Percentiles rank a stretch among this genome's conserved stretches.
These are phyloP conservation scores for Desoria tigrina DNA, from an alignment of 2,888 invertebrate species.

Conservation along the genomic window DNA sequence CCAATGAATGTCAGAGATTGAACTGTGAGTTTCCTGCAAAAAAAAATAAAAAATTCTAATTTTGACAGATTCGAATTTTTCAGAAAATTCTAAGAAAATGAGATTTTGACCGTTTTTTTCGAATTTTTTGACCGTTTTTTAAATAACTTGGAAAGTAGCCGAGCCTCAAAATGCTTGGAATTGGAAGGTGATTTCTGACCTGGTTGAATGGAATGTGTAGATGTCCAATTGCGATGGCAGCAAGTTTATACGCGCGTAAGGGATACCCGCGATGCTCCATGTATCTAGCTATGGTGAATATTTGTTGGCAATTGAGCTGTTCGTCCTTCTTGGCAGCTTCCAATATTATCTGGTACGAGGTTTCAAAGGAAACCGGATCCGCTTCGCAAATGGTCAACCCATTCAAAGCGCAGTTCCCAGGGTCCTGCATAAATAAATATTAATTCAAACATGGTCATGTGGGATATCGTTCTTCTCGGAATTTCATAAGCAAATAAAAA, in stretches of 20 bases:
- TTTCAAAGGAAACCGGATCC: constrained; percentile 78
- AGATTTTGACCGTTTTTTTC: no score
- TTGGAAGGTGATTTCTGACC: constrained; percentile 60
- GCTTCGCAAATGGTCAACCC: constrained; percentile 82
- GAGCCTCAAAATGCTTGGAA: no score
- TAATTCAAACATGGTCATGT: no score
- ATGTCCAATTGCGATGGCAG: constrained; percentile 79
- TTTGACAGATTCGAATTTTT: no score
- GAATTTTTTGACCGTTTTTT: no score
- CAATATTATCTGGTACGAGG: constrained; percentile 80
- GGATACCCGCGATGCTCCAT: constrained; percentile 84
- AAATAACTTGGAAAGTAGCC: no score
- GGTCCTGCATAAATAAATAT: no score
- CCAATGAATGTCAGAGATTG: constrained; percentile 86
- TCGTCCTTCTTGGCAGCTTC: constrained; percentile 71
- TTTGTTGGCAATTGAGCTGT: constrained; percentile 70
- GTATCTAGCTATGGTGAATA: constrained; percentile 78
- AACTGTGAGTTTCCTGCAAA: constrained; percentile 75
- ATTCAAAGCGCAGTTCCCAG: constrained; percentile 81
- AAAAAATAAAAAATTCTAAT: no score
- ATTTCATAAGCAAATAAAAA: no score
- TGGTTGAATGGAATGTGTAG: constrained; percentile 81
- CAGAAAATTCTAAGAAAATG: no score
- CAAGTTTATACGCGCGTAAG: constrained; percentile 77
- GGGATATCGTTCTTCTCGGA: no score